Conservation (phyloP, 1,140 invertebrate genomes). For the Zaprionus lachaisei region DNA sequence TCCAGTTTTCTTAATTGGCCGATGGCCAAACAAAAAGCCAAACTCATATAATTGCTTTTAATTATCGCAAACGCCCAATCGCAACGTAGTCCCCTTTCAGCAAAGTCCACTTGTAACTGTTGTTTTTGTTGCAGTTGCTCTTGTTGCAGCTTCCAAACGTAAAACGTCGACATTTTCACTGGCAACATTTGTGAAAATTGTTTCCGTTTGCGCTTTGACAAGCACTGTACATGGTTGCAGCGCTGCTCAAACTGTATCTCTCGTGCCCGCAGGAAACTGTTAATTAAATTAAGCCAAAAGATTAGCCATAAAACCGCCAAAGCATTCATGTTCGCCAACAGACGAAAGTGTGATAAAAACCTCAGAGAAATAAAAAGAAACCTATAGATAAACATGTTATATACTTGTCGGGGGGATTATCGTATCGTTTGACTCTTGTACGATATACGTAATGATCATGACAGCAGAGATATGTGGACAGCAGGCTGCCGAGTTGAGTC, state of each 20-base stretch:
- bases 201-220: slow-evolving; percentile 70
- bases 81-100: slow-evolving; percentile 41
- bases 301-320: slow-evolving; percentile 60
- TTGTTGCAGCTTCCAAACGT: slow-evolving; percentile 38
- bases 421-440: slow-evolving; percentile 49
- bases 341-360: slow-evolving; percentile 33
- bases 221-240: neutral
- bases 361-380: slow-evolving; percentile 1
- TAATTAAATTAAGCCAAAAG: slow-evolving; percentile 77
- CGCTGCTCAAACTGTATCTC: slow-evolving; percentile 35
- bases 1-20: slow-evolving; percentile 77
- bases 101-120: slow-evolving; percentile 14
- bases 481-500: no score
- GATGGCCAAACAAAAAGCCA: slow-evolving; percentile 61
- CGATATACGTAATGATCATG: slow-evolving; percentile 34
- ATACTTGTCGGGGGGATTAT: neutral
- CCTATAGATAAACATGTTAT: slow-evolving; percentile 25
- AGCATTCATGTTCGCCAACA: neutral
- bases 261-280: slow-evolving; percentile 68
- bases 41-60: slow-evolving; percentile 80
- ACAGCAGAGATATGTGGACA: slow-evolving; percentile 2
- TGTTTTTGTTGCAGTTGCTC: slow-evolving; percentile 18
- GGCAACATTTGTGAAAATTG: slow-evolving; percentile 65
- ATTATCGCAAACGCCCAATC: slow-evolving; percentile 82
- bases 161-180: slow-evolving; percentile 60